phyloP scores from a whole-genome alignment of 2,888 invertebrate genomes.

The Zaprionus obscuricornis region DNA sequence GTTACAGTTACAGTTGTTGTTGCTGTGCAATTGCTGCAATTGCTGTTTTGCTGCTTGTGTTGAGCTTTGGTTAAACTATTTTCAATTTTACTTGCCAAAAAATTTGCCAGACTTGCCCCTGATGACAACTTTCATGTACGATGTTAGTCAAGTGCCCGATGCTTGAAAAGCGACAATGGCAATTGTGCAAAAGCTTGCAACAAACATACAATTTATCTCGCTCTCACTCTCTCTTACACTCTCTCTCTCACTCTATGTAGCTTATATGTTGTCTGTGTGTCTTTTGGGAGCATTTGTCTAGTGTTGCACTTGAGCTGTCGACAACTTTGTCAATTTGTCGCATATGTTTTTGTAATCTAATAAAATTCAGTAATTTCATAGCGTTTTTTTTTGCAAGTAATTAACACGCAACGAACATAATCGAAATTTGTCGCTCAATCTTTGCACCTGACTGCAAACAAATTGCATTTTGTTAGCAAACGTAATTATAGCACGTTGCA shows the following conservation, averaged over 20 bases:
- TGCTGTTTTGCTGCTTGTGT: too few relatives aligned
- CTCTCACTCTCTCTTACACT: too few relatives aligned
- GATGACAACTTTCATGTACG: slow-evolving; percentile 36
- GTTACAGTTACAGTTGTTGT: background rate
- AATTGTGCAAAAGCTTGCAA: too few relatives aligned
- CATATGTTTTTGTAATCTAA: too few relatives aligned
- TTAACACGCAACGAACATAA: slow-evolving; percentile 39
- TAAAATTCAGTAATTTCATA: too few relatives aligned
- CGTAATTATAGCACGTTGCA: slow-evolving; percentile 63
- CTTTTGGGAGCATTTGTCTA: too few relatives aligned
- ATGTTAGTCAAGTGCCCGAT: slow-evolving; percentile 18
- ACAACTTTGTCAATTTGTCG: slow-evolving; percentile 7
- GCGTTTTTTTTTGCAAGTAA: slow-evolving; percentile 12
- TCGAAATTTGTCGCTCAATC: slow-evolving; percentile 36
- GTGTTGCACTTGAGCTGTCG: slow-evolving; percentile 4
- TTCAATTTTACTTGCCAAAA: slow-evolving; percentile 40
- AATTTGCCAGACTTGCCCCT: slow-evolving; percentile 9
- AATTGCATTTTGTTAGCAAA: slow-evolving; percentile 63
- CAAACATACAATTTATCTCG: too few relatives aligned
- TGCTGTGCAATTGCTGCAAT: background rate
- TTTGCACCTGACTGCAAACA: slow-evolving; percentile 56
- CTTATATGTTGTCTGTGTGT: too few relatives aligned
- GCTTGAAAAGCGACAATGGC: slow-evolving; percentile 21
- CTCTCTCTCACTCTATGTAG: too few relatives aligned
- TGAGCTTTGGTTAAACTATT: slow-evolving; percentile 26